Evolutionary conservation across 37 sponge, comb jelly and placozoan genomes (phyloP), one percentile per base, ranked within the genome.

Genomic region (Agelas oroides): DNA sequence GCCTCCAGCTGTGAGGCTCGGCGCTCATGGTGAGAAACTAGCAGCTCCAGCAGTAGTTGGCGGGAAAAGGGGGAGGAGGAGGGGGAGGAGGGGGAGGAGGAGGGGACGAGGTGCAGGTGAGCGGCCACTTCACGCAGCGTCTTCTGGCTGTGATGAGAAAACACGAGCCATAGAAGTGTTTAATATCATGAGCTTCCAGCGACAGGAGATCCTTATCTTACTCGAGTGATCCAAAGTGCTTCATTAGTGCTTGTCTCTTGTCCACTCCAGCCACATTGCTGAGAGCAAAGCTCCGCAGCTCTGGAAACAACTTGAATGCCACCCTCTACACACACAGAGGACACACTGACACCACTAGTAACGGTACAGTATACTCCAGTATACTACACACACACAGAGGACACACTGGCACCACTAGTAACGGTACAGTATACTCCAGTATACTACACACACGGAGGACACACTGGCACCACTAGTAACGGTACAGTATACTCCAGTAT

Each of bases 251-350:
- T 17, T 83, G 73, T 41, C 95, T 66, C 3, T 84, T 87, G 89
- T 99, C 99, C 20, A 99, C 89, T 34, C 91, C 75, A 46, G 97
- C 93, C 23, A 99, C 95, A 84, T 89, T 94, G 67, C 88, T 86
- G n/a, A 99, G 88, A 14, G 99, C 85, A 61, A 99, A 93, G 54
- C 62, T 30, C 59, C 92, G 60, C 56, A 99, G 84, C 11, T 92
- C 94, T 40, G 94, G 90, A 56, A 87, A 98, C 66, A 86, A 78
- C 77, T 91, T 89, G 93, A 95, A 95, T 17, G 90, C 73, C 14
- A 86, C 92, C 34, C 89, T 39, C 94, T 97, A 84, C 30, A 84
- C 77, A 28, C 37, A 73, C 35, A 65, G 41, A 23, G 70, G n/a
- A 53, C 0, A 38, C n/a, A n/a, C n/a, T n/a, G n/a, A n/a, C n/a